Evolutionary conservation across 2,113 vertebrate genomes (phyloP), one percentile per base, ranked within the genome.

Genomic region (Lycocorax pyrrhopterus): DNA sequence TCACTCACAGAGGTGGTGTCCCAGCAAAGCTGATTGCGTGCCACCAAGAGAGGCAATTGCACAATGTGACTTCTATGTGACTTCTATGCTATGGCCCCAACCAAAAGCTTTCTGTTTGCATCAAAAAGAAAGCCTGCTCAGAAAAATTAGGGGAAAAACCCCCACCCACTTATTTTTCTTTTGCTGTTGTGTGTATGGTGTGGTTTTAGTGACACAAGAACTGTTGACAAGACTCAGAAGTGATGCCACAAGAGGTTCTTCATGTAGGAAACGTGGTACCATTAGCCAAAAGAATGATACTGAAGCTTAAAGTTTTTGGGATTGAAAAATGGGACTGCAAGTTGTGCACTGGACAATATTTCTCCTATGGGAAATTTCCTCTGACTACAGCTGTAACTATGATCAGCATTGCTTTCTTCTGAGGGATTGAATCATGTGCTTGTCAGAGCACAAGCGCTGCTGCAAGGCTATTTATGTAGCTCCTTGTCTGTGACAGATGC

Each of bases 401-500:
- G 27, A 23, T 56, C 44, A 32, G 41, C n/a, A 27, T 64, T 85
- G 16, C 60, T 89, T 78, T 76, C 63, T 90, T 96, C 20, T 25
- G 58, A 63, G 76, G 35, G 37, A 33, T 4, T 43, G 68, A 77
- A 64, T 53, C 74, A 59, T 13, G 68, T 32, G 39, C 79, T 77
- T 32, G 56, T 77, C 63, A 56, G 68, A 83, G 63, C 64, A 37
- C n/a, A 33, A 51, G 67, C 0, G 0, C 63, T 86, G 80, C 72
- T 64, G 52, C 71, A 39, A n/a, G 44, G 80, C 90, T 88, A 21
- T 80, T 96, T 68, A 27, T 71, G 89, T 43, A 66, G 44, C 60
- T 90, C 10, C 89, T 78, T 58, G 46, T 56, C 82, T 89, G 72
- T 47, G 73, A 27, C 51, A 55, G 80, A 87, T 60, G 85, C 59